Evolutionary conservation across 2,797 vertebrate species (phyloP).

Genomic region (Atherinosoma microstoma): DNA sequence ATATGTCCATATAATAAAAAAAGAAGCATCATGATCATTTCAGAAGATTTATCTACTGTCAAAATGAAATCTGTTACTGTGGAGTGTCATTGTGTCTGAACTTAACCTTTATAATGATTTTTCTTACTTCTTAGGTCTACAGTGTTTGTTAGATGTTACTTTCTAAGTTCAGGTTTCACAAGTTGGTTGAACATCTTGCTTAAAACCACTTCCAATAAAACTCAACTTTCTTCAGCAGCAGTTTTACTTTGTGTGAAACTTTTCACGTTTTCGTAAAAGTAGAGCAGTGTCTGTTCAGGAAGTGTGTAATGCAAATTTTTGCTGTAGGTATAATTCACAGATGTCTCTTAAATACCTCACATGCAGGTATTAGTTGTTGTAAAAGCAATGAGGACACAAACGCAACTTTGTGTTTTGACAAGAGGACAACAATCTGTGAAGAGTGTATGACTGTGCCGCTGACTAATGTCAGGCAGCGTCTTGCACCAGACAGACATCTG

Average conservation of each 20-base stretch:
- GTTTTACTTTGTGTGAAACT: not conserved
- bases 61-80: too few species aligned
- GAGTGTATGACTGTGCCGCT: not conserved
- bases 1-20: too few species aligned
- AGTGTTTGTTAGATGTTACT: not conserved
- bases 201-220: too few species aligned
- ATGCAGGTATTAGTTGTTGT: not conserved
- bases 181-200: not conserved
- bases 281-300: not conserved
- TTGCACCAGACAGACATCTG: not conserved
- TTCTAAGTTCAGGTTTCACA: not conserved
- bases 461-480: not conserved
- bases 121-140: not conserved
- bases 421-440: not conserved
- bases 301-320: not conserved
- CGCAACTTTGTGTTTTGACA: not conserved
- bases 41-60: too few species aligned
- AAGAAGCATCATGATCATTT: too few species aligned
- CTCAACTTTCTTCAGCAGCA: not conserved
- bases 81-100: not conserved
- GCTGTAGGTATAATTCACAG: not conserved
- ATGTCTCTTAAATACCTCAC: not conserved
- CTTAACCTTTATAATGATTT: not conserved
- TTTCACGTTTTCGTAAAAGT: slow-evolving; percentile 1
- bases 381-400: not conserved